Evolutionary conservation across 2,113 vertebrate genomes (phyloP), one percentile per base, ranked within the genome.

Genomic region (Cyphomyrus plagiostoma): DNA sequence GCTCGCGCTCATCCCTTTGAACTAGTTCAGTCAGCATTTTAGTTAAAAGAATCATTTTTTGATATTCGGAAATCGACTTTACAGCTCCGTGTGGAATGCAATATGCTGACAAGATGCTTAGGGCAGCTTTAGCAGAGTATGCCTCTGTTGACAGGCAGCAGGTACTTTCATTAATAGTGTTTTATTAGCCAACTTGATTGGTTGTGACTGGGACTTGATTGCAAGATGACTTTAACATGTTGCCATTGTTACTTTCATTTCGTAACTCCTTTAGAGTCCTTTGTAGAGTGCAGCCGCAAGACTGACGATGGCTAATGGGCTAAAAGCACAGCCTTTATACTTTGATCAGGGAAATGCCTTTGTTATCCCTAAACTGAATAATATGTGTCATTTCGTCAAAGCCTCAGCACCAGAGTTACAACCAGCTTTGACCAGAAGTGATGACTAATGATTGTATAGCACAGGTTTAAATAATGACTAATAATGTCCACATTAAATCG

Each of bases 111-210:
- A 53, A 35, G 85, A 53, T 53, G 85, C 26, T 87, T 87, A 53
- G 26, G 15, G n/a, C 10, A 9, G 26, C 50, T n/a, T 35, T 26
- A 35, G 49, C 23, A 10, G 15, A 2, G 50, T 26, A 10, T 39
- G 50, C 26, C 35, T 7, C 26, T 48, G 15, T 17, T 53, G 49
- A 53, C 49, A 56, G 50, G 13, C 83, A 30, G 45, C 7, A 50
- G 83, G n/a, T 50, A 86, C 45, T 30, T 86, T 56, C 50, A 87
- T 87, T 87, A 56, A 87, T 87, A 35, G 35, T 26, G 85, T 53
- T 87, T 87, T 26, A 87, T 87, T 87, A 30, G n/a, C 11, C 50
- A 87, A 4, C 26, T 35, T 42, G 49, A 35, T 50, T 30, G 85
- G n/a, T 30, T 53, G 48, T 87, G 85, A 87, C 45, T 52, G 13